phyloP scores from a whole-genome alignment of 2,113 vertebrate species.

The Tautogolabrus adspersus region DNA sequence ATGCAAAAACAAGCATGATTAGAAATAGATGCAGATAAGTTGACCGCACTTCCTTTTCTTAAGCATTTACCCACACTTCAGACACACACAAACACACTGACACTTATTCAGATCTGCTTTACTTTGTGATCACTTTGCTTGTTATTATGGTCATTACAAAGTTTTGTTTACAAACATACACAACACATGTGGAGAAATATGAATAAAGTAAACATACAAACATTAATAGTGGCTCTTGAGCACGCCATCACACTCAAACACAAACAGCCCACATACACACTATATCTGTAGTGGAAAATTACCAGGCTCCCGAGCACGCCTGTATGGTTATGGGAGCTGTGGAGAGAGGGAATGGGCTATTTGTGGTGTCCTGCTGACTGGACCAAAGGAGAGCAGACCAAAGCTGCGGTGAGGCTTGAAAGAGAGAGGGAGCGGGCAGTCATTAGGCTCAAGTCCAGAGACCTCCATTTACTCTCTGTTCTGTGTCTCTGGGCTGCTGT shows the following conservation, averaged over 20 bases:
- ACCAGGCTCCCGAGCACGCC: constrained; percentile 47
- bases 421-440: constrained; percentile 59
- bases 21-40: not conserved
- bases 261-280: constrained; percentile 34
- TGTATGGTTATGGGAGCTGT: constrained; percentile 51
- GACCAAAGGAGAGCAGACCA: constrained; percentile 53
- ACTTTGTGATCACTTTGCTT: constrained; percentile 21
- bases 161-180: constrained; percentile 43
- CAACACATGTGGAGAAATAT: constrained; percentile 39
- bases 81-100: constrained; percentile 12
- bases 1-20: not conserved
- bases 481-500: constrained; percentile 34
- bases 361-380: constrained; percentile 72
- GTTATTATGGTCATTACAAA: constrained; percentile 25
- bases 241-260: not conserved
- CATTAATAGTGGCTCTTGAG: constrained; percentile 14
- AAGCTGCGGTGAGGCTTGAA: constrained; percentile 61
- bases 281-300: constrained; percentile 65
- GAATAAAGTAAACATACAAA: constrained; percentile 23
- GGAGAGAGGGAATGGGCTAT: constrained; percentile 63
- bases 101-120: constrained; percentile 12
- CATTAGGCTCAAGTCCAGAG: constrained; percentile 62
- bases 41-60: too few relatives aligned
- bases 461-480: constrained; percentile 54
- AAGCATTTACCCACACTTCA: not conserved